These are phyloP conservation scores for Triplophysa siluroides DNA, from an alignment of 2,113 vertebrate genomes.

Conservation along the genomic window DNA sequence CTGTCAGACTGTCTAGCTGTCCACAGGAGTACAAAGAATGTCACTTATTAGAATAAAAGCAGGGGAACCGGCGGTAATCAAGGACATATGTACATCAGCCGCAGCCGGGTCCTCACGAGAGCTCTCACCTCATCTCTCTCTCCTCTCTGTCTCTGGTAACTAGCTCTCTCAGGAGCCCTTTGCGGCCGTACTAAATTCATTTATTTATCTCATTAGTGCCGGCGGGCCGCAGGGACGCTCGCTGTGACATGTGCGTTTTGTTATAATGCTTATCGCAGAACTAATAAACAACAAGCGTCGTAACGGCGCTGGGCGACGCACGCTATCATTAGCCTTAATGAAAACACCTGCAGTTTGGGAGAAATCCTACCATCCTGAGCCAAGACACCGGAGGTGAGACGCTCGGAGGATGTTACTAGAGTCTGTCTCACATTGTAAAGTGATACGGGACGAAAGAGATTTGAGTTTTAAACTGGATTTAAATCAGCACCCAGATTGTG, in stretches of 20 bases:
- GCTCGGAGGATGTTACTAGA: neutral
- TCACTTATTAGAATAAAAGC: constrained; percentile 99
- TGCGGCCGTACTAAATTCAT: constrained; percentile 93
- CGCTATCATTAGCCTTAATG: constrained; percentile 66
- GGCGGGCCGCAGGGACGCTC: constrained; percentile 75
- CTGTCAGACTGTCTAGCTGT: constrained; percentile 99
- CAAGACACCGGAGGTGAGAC: constrained; percentile 20
- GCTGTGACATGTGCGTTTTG: constrained; percentile 83
- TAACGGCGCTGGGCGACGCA: constrained; percentile 62
- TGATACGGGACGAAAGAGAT: neutral
- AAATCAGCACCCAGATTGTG: no score
- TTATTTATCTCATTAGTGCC: constrained; percentile 96
- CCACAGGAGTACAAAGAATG: constrained; percentile 98
- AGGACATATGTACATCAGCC: constrained; percentile 99
- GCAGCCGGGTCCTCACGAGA: constrained; percentile 84
- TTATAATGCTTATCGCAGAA: constrained; percentile 69
- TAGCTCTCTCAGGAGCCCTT: constrained; percentile 91
- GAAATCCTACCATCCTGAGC: constrained; percentile 55
- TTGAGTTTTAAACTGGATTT: neutral
- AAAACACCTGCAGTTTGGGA: constrained; percentile 59
- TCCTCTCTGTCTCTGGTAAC: constrained; percentile 97
- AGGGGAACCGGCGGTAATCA: constrained; percentile 99
- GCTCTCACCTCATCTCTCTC: constrained; percentile 88
- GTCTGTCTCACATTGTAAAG: neutral
- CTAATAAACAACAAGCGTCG: constrained; percentile 77